A percentile compares a stretch with the other conserved stretches of the same genome.
Evolutionary conservation across 2,797 vertebrate genomes (phyloP).

Genomic region (Lutjanus argentimaculatus): DNA sequence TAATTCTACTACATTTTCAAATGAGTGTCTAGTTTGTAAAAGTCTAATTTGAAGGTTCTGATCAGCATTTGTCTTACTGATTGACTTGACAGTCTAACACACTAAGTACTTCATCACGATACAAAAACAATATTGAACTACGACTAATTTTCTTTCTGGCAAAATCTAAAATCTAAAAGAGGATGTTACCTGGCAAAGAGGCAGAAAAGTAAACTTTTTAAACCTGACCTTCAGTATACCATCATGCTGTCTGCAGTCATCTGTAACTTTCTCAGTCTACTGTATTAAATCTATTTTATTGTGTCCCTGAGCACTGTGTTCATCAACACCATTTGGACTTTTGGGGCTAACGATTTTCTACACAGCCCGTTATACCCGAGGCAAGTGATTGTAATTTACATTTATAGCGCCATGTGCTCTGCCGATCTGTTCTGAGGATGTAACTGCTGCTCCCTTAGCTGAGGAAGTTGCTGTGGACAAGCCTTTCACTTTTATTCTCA

Average conservation of each 20-base stretch:
- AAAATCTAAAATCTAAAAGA: background rate
- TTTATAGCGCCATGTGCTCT: slow-evolving; percentile 20
- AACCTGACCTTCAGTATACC: background rate
- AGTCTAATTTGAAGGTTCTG: background rate
- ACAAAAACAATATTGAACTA: too few relatives aligned
- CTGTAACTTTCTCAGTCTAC: background rate
- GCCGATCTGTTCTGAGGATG: background rate
- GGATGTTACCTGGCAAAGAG: background rate
- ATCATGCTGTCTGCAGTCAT: background rate
- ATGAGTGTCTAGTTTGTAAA: background rate
- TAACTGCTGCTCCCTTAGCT: background rate
- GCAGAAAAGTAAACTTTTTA: background rate
- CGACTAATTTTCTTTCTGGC: too few relatives aligned
- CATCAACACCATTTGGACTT: slow-evolving; percentile 39
- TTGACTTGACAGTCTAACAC: too few relatives aligned
- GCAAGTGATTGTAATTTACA: slow-evolving; percentile 19
- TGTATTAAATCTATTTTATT: slow-evolving; percentile 28
- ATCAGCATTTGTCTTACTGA: background rate
- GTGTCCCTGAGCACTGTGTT: slow-evolving; percentile 6
- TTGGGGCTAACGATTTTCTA: background rate
- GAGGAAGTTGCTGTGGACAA: background rate
- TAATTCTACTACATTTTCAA: background rate
- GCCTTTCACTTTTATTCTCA: background rate
- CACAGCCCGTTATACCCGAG: slow-evolving; percentile 16
- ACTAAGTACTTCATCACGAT: too few relatives aligned